phyloP scores from a whole-genome alignment of 2,797 vertebrate species.

The Ispidina lecontei region DNA sequence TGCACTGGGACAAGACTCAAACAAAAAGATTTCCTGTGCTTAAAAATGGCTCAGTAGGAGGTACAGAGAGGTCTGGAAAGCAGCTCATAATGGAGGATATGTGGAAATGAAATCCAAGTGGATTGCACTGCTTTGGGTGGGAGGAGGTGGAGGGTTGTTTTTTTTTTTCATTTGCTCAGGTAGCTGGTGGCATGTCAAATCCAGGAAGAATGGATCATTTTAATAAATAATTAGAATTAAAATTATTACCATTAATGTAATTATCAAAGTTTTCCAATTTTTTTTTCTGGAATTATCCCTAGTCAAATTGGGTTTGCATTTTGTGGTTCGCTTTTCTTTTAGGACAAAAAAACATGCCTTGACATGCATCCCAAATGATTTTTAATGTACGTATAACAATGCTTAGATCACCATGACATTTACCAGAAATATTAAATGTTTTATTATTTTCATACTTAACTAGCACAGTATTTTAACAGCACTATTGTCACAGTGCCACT shows the following conservation, averaged over 20 bases:
- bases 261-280: constrained; percentile 28
- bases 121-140: neutral
- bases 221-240: neutral
- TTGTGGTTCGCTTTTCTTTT: neutral
- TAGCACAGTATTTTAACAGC: constrained; percentile 59
- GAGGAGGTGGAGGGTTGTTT: neutral
- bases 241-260: neutral
- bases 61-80: neutral
- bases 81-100: neutral
- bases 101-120: constrained; percentile 5
- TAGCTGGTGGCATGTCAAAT: neutral
- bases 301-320: neutral
- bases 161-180: neutral
- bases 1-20: neutral
- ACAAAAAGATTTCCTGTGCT: neutral
- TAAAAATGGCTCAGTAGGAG: neutral
- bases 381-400: constrained; percentile 56
- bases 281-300: constrained; percentile 19
- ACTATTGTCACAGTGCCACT: constrained; percentile 10
- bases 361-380: constrained; percentile 35
- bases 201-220: neutral
- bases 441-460: constrained; percentile 69
- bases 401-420: constrained; percentile 66
- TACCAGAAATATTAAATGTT: constrained; percentile 66
- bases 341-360: neutral